Evolutionary conservation across 1,140 invertebrate genomes (phyloP).

Genomic region (Tyrophagus putrescentiae): DNA sequence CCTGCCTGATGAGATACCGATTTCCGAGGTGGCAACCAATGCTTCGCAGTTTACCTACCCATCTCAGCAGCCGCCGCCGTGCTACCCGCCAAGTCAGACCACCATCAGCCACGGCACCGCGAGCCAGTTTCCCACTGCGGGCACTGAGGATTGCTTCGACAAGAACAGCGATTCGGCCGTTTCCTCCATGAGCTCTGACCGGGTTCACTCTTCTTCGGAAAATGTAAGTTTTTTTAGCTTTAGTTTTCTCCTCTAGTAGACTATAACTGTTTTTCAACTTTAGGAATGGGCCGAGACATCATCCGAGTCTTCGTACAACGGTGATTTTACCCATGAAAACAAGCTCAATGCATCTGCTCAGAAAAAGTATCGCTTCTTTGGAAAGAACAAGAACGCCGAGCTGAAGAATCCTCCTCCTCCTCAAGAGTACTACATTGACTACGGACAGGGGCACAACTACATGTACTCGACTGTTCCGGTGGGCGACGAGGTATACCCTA

Average conservation of each 20-base stretch:
- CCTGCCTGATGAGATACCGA: slow-evolving; percentile 23
- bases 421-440: not conserved
- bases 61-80: not conserved
- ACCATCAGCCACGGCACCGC: not conserved
- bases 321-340: slow-evolving; percentile 20
- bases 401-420: not conserved
- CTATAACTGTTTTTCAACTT: slow-evolving; percentile 12
- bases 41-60: too few species aligned
- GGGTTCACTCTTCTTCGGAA: slow-evolving; percentile 59
- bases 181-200: slow-evolving; percentile 74
- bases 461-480: not conserved
- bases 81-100: not conserved
- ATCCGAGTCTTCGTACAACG: slow-evolving; percentile 53
- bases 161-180: slow-evolving; percentile 71
- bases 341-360: slow-evolving; percentile 1
- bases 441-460: not conserved
- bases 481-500: too few species aligned
- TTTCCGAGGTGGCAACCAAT: too few species aligned
- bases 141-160: slow-evolving; percentile 49
- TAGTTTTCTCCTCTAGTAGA: slow-evolving; percentile 1
- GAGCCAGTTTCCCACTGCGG: not conserved
- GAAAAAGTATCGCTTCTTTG: slow-evolving; percentile 24
- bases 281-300: slow-evolving; percentile 67
- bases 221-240: slow-evolving; percentile 33
- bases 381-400: slow-evolving; percentile 4